Conservation (phyloP, 2,888 invertebrate genomes). For the Morpho deidamia region DNA sequence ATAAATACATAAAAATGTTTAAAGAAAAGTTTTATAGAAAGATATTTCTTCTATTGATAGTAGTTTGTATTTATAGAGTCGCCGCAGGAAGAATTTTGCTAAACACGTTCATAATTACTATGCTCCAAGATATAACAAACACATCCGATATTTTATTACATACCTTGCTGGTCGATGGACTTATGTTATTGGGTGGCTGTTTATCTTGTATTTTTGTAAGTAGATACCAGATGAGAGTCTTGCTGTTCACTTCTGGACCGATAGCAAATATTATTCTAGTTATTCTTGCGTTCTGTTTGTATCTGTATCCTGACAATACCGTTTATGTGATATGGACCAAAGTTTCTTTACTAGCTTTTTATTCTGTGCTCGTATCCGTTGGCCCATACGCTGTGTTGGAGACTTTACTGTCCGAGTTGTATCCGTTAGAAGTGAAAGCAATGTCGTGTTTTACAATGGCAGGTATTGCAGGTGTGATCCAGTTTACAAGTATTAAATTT, state of each 20-base stretch:
- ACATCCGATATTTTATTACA: constrained; percentile 13
- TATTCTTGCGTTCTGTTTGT: constrained; percentile 10
- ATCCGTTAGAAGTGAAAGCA: constrained; percentile 30
- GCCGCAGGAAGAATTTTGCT: constrained; percentile 16
- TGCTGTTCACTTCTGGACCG: constrained; percentile 17
- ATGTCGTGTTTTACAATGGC: constrained; percentile 22
- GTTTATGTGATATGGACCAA: constrained; percentile 12
- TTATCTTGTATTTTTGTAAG: constrained; percentile 18
- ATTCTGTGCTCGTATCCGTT: constrained; percentile 22
- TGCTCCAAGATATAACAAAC: constrained; percentile 20
- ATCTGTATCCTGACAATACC: constrained; percentile 4
- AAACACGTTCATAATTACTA: constrained; percentile 16
- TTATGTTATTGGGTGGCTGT: constrained; percentile 11
- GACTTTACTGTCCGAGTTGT: constrained; percentile 28
- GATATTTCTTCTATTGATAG: constrained; percentile 8
- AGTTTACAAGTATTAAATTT: constrained; percentile 26
- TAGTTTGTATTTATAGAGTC: constrained; percentile 16
- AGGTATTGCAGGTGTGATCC: constrained; percentile 17
- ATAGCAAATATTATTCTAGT: constrained; percentile 12
- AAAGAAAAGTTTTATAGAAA: constrained; percentile 23
- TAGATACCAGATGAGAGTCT: constrained; percentile 15
- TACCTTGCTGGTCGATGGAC: constrained; percentile 18
- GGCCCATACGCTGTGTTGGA: constrained; percentile 30
- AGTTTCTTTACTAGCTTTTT: constrained; percentile 17
- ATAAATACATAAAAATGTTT: constrained; percentile 11